Conservation (phyloP, 2,113 vertebrate genomes). For the Propithecus coquereli region DNA sequence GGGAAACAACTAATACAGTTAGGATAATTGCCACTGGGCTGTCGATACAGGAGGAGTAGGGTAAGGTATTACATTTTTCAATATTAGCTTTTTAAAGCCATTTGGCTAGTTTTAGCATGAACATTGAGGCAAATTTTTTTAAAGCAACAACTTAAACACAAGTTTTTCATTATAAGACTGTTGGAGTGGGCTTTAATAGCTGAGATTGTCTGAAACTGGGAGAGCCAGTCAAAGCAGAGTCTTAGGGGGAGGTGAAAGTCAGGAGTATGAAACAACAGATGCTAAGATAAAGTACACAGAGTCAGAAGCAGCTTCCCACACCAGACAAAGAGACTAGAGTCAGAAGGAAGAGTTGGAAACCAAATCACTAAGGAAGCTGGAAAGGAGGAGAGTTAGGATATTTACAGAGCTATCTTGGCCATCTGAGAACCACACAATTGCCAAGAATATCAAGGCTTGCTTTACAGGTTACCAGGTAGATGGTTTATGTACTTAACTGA, state of each 20-base stretch:
- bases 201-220: background rate
- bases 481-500: background rate
- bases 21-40: background rate
- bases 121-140: background rate
- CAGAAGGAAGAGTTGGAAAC: background rate
- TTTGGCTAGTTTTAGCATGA: background rate
- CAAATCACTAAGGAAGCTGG: background rate
- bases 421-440: background rate
- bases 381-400: fast-evolving
- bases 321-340: background rate
- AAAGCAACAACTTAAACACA: background rate
- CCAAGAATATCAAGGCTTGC: background rate
- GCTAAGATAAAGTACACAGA: background rate
- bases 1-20: background rate
- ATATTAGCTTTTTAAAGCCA: background rate
- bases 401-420: background rate
- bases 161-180: background rate
- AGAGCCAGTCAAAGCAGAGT: background rate
- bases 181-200: background rate
- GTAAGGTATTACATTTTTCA: background rate
- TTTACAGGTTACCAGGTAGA: background rate
- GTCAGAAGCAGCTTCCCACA: background rate
- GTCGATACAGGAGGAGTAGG: background rate
- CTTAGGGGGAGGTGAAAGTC: background rate
- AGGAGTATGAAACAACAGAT: background rate